These are phyloP conservation scores for Meteorus cinctellus DNA, from an alignment of 2,888 invertebrate species.

Conservation along the genomic window DNA sequence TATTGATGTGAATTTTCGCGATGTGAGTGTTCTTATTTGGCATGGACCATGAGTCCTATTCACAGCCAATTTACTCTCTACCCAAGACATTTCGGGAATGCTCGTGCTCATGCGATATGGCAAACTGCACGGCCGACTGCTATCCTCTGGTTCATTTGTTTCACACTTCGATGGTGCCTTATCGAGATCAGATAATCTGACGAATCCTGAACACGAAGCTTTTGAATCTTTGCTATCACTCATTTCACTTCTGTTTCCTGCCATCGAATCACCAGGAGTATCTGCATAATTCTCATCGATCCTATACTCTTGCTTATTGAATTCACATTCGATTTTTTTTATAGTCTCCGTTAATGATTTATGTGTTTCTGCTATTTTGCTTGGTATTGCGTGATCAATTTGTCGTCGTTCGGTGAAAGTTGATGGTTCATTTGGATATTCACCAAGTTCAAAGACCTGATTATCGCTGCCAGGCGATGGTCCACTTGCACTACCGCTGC, in stretches of 20 bases:
- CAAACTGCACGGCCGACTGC: slow-evolving; percentile 49
- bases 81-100: slow-evolving; percentile 82
- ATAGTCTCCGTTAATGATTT: slow-evolving; percentile 68
- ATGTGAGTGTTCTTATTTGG: slow-evolving; percentile 58
- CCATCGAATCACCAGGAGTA: slow-evolving; percentile 17
- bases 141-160: slow-evolving; percentile 55
- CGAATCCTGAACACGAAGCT: slow-evolving; percentile 76
- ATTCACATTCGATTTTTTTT: slow-evolving; percentile 67
- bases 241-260: slow-evolving; percentile 26
- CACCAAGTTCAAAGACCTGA: slow-evolving; percentile 63
- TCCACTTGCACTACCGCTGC: slow-evolving; percentile 63
- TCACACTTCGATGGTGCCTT: slow-evolving; percentile 77
- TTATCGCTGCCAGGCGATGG: slow-evolving; percentile 67
- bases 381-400: slow-evolving; percentile 51
- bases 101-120: slow-evolving; percentile 80
- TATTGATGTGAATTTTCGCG: slow-evolving; percentile 62
- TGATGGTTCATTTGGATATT: slow-evolving; percentile 58
- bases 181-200: slow-evolving; percentile 87
- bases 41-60: slow-evolving; percentile 77
- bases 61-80: slow-evolving; percentile 78
- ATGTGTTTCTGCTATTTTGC: slow-evolving; percentile 63
- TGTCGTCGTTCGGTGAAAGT: slow-evolving; percentile 50
- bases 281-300: slow-evolving; percentile 43
- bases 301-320: slow-evolving; percentile 59
- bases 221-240: slow-evolving; percentile 60